A percentile compares a stretch with the other conserved stretches of the same genome.
These are phyloP conservation scores for Coracias cyanogaster DNA, from an alignment of 2,797 vertebrate species.

Conservation along the genomic window DNA sequence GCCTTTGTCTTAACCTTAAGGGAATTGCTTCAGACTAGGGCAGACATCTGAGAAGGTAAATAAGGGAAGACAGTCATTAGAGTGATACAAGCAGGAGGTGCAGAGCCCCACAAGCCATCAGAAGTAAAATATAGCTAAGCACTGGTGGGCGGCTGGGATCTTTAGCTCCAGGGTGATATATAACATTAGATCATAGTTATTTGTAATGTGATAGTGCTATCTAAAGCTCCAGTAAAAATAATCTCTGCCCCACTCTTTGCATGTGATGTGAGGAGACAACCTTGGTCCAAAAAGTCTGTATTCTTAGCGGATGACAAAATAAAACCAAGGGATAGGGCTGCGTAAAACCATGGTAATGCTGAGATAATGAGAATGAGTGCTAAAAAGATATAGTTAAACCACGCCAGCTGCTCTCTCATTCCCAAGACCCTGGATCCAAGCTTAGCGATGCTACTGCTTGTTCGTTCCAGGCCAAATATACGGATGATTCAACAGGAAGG, in stretches of 20 bases:
- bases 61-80: slow-evolving; percentile 19
- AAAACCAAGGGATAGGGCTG: neutral
- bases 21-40: slow-evolving; percentile 1
- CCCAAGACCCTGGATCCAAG: neutral
- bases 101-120: neutral
- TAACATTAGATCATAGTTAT: slow-evolving; percentile 58
- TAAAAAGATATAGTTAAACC: neutral
- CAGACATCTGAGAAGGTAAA: slow-evolving; percentile 24
- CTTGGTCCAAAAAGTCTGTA: neutral
- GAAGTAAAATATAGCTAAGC: slow-evolving; percentile 52
- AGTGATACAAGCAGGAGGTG: slow-evolving; percentile 12
- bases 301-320: slow-evolving; percentile 45
- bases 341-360: neutral
- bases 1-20: slow-evolving; percentile 13
- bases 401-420: neutral
- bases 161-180: slow-evolving; percentile 49
- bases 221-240: slow-evolving; percentile 20
- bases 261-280: neutral
- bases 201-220: slow-evolving; percentile 26
- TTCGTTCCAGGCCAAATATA: neutral
- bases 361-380: neutral
- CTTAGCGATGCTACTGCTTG: neutral
- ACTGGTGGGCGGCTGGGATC: neutral
- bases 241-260: neutral
- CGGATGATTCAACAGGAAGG: slow-evolving; percentile 47